These are phyloP conservation scores for Nothobranchius furzeri DNA, from an alignment of 2,113 vertebrate genomes.

Conservation along the genomic window DNA sequence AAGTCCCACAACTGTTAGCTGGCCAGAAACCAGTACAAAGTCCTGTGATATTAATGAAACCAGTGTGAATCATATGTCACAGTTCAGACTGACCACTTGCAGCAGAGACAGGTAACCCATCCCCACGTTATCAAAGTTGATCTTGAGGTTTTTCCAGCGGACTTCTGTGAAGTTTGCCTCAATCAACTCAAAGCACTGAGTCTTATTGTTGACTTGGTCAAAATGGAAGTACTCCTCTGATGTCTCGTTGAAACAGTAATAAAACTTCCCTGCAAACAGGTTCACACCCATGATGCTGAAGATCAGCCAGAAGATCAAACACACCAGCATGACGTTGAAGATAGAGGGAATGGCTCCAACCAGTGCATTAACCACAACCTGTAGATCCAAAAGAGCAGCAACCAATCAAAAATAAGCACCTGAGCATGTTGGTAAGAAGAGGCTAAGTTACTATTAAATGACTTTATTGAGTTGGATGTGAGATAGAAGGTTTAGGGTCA, in stretches of 20 bases:
- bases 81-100: conserved; percentile 87
- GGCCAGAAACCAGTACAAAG: background rate
- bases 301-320: conserved; percentile 97
- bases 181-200: conserved; percentile 80
- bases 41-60: no score
- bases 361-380: conserved; percentile 95
- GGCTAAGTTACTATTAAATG: no score
- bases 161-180: conserved; percentile 50
- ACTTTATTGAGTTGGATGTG: no score
- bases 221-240: conserved; percentile 58
- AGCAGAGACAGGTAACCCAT: conserved; percentile 93
- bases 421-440: no score
- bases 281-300: conserved; percentile 70
- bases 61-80: background rate
- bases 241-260: conserved; percentile 88
- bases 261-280: conserved; percentile 94
- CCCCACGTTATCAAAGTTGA: conserved; percentile 94
- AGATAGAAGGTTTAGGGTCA: no score
- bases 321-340: conserved; percentile 94
- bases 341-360: conserved; percentile 95
- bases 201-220: conserved; percentile 83
- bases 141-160: conserved; percentile 89
- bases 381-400: conserved; percentile 3
- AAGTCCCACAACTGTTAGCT: background rate
- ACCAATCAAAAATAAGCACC: background rate